phyloP scores from a whole-genome alignment of 2,113 vertebrate genomes.

The Dipodomys merriami region DNA sequence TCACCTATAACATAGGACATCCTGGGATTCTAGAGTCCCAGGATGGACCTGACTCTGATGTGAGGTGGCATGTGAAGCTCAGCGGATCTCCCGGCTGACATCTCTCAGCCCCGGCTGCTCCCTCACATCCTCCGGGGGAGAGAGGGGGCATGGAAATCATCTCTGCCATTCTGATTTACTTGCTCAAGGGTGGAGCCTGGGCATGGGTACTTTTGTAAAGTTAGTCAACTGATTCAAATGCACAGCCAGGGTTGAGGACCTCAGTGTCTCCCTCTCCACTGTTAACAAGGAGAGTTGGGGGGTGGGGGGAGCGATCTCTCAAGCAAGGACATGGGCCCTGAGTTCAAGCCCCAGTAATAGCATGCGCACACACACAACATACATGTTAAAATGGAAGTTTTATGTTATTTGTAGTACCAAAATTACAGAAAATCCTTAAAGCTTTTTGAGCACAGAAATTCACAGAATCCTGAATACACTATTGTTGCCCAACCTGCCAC shows the following conservation, averaged over 20 bases:
- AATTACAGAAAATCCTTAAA: background rate
- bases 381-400: background rate
- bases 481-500: background rate
- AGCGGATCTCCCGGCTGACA: background rate
- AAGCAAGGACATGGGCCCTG: too few species aligned
- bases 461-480: background rate
- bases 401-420: background rate
- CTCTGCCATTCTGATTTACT: background rate
- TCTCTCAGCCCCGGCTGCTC: background rate
- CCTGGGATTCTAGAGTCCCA: rapidly evolving
- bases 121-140: background rate
- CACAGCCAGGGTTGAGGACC: background rate
- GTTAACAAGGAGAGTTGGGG: background rate
- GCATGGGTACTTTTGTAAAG: background rate
- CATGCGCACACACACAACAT: too few species aligned
- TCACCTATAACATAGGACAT: rapidly evolving
- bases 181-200: background rate
- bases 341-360: too few species aligned
- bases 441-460: background rate
- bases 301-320: background rate
- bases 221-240: background rate
- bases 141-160: background rate
- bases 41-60: background rate
- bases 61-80: rapidly evolving
- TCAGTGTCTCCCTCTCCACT: background rate